Conservation (phyloP, 2,888 invertebrate species). For the Nycteola revayana region DNA sequence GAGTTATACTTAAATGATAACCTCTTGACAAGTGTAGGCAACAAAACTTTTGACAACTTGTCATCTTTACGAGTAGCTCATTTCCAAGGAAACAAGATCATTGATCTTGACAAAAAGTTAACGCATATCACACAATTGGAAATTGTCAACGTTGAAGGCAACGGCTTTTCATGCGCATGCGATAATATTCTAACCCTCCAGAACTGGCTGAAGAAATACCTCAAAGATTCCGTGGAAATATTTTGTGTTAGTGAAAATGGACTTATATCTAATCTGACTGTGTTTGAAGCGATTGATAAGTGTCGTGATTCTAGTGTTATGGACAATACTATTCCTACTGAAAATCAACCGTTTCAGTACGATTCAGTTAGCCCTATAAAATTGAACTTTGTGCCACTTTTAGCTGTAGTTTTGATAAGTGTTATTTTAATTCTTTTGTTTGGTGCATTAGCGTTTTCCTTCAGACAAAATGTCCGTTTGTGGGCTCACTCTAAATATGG, state of each 20-base stretch:
- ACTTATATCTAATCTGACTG: slow-evolving; percentile 63
- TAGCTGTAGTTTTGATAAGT: slow-evolving; percentile 87
- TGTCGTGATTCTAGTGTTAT: slow-evolving; percentile 71
- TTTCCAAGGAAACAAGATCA: slow-evolving; percentile 88
- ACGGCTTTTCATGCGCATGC: slow-evolving; percentile 91
- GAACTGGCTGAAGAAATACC: slow-evolving; percentile 85
- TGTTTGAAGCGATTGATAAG: slow-evolving; percentile 73
- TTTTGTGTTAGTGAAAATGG: slow-evolving; percentile 83
- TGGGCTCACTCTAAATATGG: slow-evolving; percentile 93
- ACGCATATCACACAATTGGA: slow-evolving; percentile 83
- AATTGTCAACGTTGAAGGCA: slow-evolving; percentile 86
- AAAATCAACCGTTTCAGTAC: slow-evolving; percentile 83
- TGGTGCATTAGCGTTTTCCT: slow-evolving; percentile 87
- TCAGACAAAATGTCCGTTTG: slow-evolving; percentile 89
- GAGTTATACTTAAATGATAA: slow-evolving; percentile 92
- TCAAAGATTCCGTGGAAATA: slow-evolving; percentile 84
- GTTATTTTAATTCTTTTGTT: slow-evolving; percentile 87
- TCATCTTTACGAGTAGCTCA: slow-evolving; percentile 86
- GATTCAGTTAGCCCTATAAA: slow-evolving; percentile 86
- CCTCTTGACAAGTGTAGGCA: slow-evolving; percentile 86
- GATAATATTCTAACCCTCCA: slow-evolving; percentile 84
- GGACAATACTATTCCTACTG: slow-evolving; percentile 81
- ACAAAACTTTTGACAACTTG: slow-evolving; percentile 88
- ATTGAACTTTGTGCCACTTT: slow-evolving; percentile 86
- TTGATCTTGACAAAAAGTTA: slow-evolving; percentile 86